Conservation (phyloP, 1,140 invertebrate genomes). For the Orius laevigatus region DNA sequence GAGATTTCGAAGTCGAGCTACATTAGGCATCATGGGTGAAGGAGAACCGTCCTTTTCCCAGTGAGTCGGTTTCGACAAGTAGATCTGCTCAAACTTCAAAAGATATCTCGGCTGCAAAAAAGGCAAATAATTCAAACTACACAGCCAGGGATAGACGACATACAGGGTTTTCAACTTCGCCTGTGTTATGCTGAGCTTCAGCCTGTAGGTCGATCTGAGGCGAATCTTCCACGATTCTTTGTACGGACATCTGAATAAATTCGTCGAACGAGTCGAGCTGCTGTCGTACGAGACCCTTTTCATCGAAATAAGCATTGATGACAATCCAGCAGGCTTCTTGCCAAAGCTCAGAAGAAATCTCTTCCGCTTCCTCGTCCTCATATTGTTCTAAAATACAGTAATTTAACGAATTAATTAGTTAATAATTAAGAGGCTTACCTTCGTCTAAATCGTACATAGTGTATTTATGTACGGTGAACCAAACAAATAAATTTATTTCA, state of each 20-base stretch:
- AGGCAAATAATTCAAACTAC: slow-evolving; percentile 9
- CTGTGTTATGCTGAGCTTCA: slow-evolving; percentile 87
- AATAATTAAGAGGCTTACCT: slow-evolving; percentile 9
- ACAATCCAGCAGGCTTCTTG: slow-evolving; percentile 99
- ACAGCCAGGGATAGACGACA: slow-evolving; percentile 21
- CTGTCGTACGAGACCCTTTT: slow-evolving; percentile 96
- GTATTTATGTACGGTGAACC: neutral
- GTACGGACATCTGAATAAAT: slow-evolving; percentile 99
- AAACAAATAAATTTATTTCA: neutral
- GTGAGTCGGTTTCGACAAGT: slow-evolving; percentile 95
- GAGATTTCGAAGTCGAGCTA: slow-evolving; percentile 72
- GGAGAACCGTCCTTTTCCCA: slow-evolving; percentile 99
- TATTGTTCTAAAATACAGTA: slow-evolving; percentile 37
- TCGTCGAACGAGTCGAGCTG: slow-evolving; percentile 98
- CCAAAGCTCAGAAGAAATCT: slow-evolving; percentile 90
- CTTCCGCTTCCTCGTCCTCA: slow-evolving; percentile 64
- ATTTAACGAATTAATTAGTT: neutral
- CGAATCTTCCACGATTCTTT: slow-evolving; percentile 96
- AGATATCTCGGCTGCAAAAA: slow-evolving; percentile 58
- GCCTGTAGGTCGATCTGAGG: slow-evolving; percentile 94
- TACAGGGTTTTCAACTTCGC: slow-evolving; percentile 80
- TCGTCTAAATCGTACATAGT: slow-evolving; percentile 13
- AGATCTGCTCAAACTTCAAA: slow-evolving; percentile 97
- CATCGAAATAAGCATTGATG: slow-evolving; percentile 98
- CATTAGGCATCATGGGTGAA: slow-evolving; percentile 98